Percentiles rank a stretch among this genome's conserved stretches.
Evolutionary conservation across 2,888 invertebrate genomes (phyloP).

Genomic region (Parascotia fuliginaria): DNA sequence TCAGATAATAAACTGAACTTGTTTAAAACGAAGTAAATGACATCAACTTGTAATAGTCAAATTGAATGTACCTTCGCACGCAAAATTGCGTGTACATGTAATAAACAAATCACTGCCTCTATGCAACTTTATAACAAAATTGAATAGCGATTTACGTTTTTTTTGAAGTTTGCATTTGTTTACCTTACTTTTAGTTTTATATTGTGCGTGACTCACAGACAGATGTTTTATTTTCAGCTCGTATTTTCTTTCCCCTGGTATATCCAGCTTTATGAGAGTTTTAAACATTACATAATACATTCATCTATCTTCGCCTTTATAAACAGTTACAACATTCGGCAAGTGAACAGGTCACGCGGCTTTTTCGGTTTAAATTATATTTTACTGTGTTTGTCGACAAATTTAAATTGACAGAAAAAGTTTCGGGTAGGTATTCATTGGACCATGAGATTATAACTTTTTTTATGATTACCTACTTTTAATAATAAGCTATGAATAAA

Average conservation of each 20-base stretch:
- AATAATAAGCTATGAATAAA: no score
- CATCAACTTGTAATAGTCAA: background rate
- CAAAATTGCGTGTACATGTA: slow-evolving; percentile 9
- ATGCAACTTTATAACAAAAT: slow-evolving; percentile 46
- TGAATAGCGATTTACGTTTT: slow-evolving; percentile 45
- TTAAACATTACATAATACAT: slow-evolving; percentile 70
- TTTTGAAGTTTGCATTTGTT: slow-evolving; percentile 63
- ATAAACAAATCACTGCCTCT: slow-evolving; percentile 8
- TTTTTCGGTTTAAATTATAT: slow-evolving; percentile 21
- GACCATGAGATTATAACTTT: no score
- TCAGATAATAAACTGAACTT: background rate
- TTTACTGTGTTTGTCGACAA: slow-evolving; percentile 20
- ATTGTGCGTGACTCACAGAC: slow-evolving; percentile 68
- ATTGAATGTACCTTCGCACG: background rate
- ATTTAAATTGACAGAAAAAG: no score
- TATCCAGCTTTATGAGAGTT: slow-evolving; percentile 72
- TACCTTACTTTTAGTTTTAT: slow-evolving; percentile 70
- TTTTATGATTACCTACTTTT: no score
- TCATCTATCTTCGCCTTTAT: slow-evolving; percentile 57
- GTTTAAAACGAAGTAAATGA: background rate
- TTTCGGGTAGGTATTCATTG: no score
- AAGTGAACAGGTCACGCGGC: slow-evolving; percentile 14
- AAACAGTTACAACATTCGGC: slow-evolving; percentile 49
- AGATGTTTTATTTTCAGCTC: slow-evolving; percentile 74
- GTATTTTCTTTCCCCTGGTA: slow-evolving; percentile 64